Evolutionary conservation across 2,797 vertebrate species (phyloP), one percentile per base, ranked within the genome.

Genomic region (Gallinago stenura): DNA sequence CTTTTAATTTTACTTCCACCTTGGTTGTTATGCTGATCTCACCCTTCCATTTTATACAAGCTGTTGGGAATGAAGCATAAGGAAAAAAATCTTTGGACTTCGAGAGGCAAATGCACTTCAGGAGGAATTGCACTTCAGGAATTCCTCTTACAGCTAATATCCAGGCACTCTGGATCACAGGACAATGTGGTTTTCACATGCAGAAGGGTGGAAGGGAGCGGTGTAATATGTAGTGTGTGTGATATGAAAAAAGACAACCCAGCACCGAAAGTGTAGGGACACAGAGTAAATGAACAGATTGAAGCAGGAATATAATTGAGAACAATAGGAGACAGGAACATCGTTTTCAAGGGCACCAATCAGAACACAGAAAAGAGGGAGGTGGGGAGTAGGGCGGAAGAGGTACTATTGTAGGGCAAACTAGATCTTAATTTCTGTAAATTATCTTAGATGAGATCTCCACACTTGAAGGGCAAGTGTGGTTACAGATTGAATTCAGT

Each of bases 161-260:
- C 28, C 39, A 82, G 60, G 48, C 19, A 15, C 35, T 46, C 54
- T 51, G 45, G 6, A 46, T 68, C 39, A 75, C 8, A 50, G 50
- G 7, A 46, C n/a, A 21, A 7, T 7, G 24, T 51, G 16, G 9
- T 61, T 93, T 85, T 79, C 75, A 53, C 37, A 39, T n/a, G 45
- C 30, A 65, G 41, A 48, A 73, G 39, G 18, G 17, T 86, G n/a
- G 68, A 83, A 90, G 19, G 33, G 45, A 68, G 22, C 3, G 4
- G 9, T 46, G 18, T 58, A 46, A 20, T 43, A 48, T 1, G 0
- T 72, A 58, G 22, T 1, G 3, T 0, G 4, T 61, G 25, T 65
- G 33, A n/a, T 37, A 16, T 12, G 26, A 45, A 70, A 66, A 30
- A 54, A 30, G 30, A 46, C 5, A 72, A 51, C 24, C 26, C 30